A percentile compares a stretch with the other conserved stretches of the same genome.
Conservation (phyloP, 2,113 vertebrate species). For the Campylomormyrus tamandua region DNA sequence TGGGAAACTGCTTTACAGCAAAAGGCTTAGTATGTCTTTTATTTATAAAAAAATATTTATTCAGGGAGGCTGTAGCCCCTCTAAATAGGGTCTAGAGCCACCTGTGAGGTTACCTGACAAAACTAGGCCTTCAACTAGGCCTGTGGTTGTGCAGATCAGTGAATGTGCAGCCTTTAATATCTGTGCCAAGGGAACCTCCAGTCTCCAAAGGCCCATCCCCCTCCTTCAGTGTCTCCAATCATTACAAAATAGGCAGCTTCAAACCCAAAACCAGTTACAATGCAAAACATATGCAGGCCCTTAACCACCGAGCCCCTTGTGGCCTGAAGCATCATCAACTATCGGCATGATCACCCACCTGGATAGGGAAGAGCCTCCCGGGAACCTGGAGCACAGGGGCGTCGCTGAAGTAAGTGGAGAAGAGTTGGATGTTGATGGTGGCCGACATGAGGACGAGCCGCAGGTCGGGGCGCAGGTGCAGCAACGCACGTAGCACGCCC, state of each 20-base stretch:
- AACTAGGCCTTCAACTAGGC: neutral
- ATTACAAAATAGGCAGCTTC: neutral
- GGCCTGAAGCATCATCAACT: neutral
- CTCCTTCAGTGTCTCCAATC: neutral
- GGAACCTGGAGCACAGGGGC: slow-evolving; percentile 87
- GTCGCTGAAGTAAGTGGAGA: slow-evolving; percentile 67
- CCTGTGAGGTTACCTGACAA: neutral
- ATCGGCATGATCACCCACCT: slow-evolving; percentile 53
- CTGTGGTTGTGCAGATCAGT: neutral
- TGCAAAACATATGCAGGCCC: neutral
- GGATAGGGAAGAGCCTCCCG: slow-evolving; percentile 79
- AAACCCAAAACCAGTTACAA: neutral
- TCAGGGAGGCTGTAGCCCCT: neutral
- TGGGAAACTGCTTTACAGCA: neutral
- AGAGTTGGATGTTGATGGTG: slow-evolving; percentile 86
- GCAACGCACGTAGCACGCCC: slow-evolving; percentile 68
- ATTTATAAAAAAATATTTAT: neutral
- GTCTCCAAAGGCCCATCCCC: neutral
- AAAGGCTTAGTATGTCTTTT: neutral
- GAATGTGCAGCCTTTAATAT: neutral
- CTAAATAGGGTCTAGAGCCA: neutral
- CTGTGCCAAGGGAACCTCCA: neutral
- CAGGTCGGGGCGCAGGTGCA: slow-evolving; percentile 60
- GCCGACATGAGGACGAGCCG: slow-evolving; percentile 87
- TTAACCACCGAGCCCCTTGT: neutral